Conservation (phyloP, 2,113 vertebrate genomes). For the Rhynchopsitta pachyrhyncha region DNA sequence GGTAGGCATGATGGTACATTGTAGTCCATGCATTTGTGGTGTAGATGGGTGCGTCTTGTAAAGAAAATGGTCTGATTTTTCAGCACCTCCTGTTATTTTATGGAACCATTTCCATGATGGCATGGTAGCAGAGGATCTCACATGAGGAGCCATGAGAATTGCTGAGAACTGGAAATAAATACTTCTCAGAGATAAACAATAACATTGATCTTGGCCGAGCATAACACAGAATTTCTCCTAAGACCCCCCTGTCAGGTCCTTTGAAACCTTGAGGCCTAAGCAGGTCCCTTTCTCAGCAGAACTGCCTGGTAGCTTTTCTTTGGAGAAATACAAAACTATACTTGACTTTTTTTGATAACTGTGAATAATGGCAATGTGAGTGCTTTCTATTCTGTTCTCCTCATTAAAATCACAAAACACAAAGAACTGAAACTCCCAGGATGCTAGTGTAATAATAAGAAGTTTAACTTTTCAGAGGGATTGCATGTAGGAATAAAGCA, state of each 20-base stretch:
- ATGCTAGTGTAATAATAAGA: not conserved
- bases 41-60: not conserved
- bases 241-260: not conserved
- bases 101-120: conserved; percentile 9
- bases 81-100: not conserved
- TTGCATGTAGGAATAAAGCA: not conserved
- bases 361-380: not conserved
- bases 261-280: conserved; percentile 2
- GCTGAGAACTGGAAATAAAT: conserved; percentile 52
- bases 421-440: not conserved
- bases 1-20: too few species aligned
- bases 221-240: conserved; percentile 32
- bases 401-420: not conserved
- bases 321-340: conserved; percentile 13
- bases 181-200: conserved; percentile 59
- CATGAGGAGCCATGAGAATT: conserved; percentile 43
- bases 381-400: not conserved
- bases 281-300: conserved; percentile 29
- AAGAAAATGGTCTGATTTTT: not conserved
- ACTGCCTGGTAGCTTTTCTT: not conserved
- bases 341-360: not conserved
- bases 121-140: conserved; percentile 1
- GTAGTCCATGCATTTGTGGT: not conserved
- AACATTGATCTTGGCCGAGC: conserved; percentile 55
- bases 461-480: not conserved